Percentiles rank a stretch among this genome's conserved stretches.
Conservation (phyloP, 2,888 invertebrate species). For the Diachrysia chrysitis region DNA sequence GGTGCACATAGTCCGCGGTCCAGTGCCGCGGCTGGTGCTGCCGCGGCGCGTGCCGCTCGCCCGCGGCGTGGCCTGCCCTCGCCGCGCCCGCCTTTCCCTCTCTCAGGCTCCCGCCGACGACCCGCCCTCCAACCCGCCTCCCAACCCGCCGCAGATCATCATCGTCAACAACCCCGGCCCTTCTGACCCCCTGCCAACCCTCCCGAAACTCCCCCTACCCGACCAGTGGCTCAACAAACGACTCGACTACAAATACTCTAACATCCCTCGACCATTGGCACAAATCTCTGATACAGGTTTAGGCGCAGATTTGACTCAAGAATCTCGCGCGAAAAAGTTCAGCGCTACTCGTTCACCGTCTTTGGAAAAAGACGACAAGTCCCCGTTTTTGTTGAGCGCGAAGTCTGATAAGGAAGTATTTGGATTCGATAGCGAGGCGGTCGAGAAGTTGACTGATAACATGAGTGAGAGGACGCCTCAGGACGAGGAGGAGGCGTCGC, state of each 20-base stretch:
- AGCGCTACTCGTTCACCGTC: constrained; percentile 86
- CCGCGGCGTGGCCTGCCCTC: constrained; percentile 40
- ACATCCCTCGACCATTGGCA: constrained; percentile 80
- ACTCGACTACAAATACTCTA: constrained; percentile 79
- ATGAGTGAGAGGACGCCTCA: constrained; percentile 70
- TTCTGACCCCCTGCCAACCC: constrained; percentile 62
- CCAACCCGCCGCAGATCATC: constrained; percentile 45
- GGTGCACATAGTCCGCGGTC: constrained; percentile 81
- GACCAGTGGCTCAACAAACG: constrained; percentile 86
- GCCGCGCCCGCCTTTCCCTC: constrained; percentile 48
- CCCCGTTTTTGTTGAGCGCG: constrained; percentile 77
- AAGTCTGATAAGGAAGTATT: constrained; percentile 80
- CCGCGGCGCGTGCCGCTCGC: constrained; percentile 51
- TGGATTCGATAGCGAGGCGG: constrained; percentile 78
- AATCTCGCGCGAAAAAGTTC: constrained; percentile 78
- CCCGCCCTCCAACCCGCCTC: constrained; percentile 55
- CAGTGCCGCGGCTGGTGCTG: constrained; percentile 52
- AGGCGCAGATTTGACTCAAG: constrained; percentile 75
- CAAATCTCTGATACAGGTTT: constrained; percentile 75
- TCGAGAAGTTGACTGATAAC: constrained; percentile 69
- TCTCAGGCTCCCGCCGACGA: constrained; percentile 56
- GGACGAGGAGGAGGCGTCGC: constrained; percentile 75
- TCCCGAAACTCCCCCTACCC: constrained; percentile 80
- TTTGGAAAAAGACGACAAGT: constrained; percentile 87
- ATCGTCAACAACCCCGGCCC: constrained; percentile 44